Base-by-base conservation (phyloP, 2,888 invertebrate genomes). In the Hyposoter dolosus region DNA sequence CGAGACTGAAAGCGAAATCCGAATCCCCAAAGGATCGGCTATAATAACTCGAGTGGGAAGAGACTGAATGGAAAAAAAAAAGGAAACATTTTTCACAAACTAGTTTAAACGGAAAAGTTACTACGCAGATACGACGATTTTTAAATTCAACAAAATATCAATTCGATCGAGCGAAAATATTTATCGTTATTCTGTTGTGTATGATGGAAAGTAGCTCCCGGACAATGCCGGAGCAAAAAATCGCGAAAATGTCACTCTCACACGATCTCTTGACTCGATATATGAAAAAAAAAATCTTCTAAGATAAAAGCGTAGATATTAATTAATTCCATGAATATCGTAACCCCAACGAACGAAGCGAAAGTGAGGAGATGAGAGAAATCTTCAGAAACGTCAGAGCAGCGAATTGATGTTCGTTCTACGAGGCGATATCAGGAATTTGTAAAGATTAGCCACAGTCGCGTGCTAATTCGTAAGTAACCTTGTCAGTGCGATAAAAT, bases 281-380 rank as follows among this genome's bases (percentile, higher is more conserved):
- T 6, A 15, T 23, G 6, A 28, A 12, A 4, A n/a, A 23, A 68
- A 23, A 45, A n/a, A 68, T 15, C 5, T 12, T 19, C 23, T 2
- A 28, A 15, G 15, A 81, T 15, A 43, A 76, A 82, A 82, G 81
- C 80, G 76, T 65, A 45, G 60, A 81, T 77, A 86, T 86, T 88
- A 88, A 88, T 88, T 88, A 88, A 88, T 88, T 86, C 80, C 56
- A 71, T 78, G 84, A 88, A 86, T 88, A 84, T 82, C 68, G 80
- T 40, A 50, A 68, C 12, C 43, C n/a, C n/a, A 15, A 28, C 9
- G 47, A 17, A 43, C 6, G 17, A 32, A 40, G 60, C 10, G 9
- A 68, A 35, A 66, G 79, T 28, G 56, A 43, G 15, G 35, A 17
- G 56, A 5, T n/a, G 17, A 12, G 40, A 45, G 12, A 50, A 53